Conservation (phyloP, 2,797 vertebrate species). For the Girardinus metallicus region DNA sequence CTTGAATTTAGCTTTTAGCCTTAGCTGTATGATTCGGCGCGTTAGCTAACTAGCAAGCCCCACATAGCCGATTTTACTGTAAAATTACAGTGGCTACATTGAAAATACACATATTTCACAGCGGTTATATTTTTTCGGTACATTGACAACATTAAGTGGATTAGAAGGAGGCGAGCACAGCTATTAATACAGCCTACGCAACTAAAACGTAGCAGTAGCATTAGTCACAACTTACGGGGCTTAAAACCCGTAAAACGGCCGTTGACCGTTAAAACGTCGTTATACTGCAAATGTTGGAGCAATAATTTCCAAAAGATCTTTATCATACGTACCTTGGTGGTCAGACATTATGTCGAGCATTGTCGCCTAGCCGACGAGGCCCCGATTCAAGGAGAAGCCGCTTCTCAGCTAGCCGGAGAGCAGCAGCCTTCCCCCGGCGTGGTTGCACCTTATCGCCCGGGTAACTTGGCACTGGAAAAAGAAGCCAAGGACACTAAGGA, state of each 20-base stretch:
- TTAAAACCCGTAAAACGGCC: slow-evolving; percentile 30
- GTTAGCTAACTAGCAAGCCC: slow-evolving; percentile 8
- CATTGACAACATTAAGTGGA: slow-evolving; percentile 4
- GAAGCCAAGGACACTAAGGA: slow-evolving; percentile 13
- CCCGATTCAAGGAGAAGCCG: slow-evolving; percentile 66
- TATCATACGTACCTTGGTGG: slow-evolving; percentile 82
- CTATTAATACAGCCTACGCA: slow-evolving; percentile 53
- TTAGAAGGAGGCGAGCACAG: background rate
- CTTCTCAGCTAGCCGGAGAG: slow-evolving; percentile 72
- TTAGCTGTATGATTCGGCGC: slow-evolving; percentile 54
- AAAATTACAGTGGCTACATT: background rate
- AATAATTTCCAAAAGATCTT: accelerated
- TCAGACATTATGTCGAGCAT: slow-evolving; percentile 90
- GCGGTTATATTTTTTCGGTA: background rate
- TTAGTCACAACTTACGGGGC: slow-evolving; percentile 35
- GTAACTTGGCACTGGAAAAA: slow-evolving; percentile 54
- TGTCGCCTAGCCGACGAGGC: slow-evolving; percentile 82
- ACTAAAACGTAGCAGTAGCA: slow-evolving; percentile 34
- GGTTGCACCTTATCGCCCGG: slow-evolving; percentile 67
- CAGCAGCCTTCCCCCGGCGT: slow-evolving; percentile 78
- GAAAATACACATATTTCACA: background rate
- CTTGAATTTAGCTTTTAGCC: slow-evolving; percentile 13
- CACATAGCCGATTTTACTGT: background rate
- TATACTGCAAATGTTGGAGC: background rate
- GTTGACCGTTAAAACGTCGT: slow-evolving; percentile 5